Evolutionary conservation across 1,140 invertebrate species (phyloP), one percentile per base, ranked within the genome.

Genomic region (Triops cancriformis): DNA sequence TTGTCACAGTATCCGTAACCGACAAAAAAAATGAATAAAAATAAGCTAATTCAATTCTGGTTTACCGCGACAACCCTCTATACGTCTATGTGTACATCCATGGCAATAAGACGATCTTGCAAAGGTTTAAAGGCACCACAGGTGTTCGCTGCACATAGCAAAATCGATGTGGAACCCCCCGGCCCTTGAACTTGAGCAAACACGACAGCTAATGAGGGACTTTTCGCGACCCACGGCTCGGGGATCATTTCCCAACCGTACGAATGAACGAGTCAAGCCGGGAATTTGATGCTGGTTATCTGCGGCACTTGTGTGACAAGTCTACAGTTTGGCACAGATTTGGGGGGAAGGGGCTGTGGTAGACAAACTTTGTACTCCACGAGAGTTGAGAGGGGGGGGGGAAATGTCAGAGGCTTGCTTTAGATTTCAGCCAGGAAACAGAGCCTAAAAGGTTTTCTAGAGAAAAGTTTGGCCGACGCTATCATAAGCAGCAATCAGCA

Each of bases 401-500:
- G 51, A 10, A 64, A 64, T 64, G 23, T n/a, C 4, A 23, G 51
- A 37, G 7, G 2, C 31, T 37, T 37, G 31, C 31, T 37, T 37
- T 2, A 18, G 23, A 64, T 18, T 64, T 23, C 14, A 64, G 51
- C 14, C n/a, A 0, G 23, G 51, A 23, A 64, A n/a, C 18, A 64
- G 3, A 64, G 51, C 51, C 23, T 64, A 64, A 64, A n/a, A 23
- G 51, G 51, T 23, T 64, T 64, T 64, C 51, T 64, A 4, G 51
- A n/a, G 23, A 64, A 18, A 18, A 64, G 23, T n/a, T 18, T 64
- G 14, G 18, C 10, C 23, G 9, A 5, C 14, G 18, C 51, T 64
- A 64, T 64, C 51, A 64, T 64, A 64, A 64, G 51, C 51, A 64
- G 51, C 51, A 64, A 64, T 64, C 51, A 64, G 10, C 51, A 64